phyloP scores from a whole-genome alignment of 2,888 invertebrate genomes.

The Drosophila niveifrons region DNA sequence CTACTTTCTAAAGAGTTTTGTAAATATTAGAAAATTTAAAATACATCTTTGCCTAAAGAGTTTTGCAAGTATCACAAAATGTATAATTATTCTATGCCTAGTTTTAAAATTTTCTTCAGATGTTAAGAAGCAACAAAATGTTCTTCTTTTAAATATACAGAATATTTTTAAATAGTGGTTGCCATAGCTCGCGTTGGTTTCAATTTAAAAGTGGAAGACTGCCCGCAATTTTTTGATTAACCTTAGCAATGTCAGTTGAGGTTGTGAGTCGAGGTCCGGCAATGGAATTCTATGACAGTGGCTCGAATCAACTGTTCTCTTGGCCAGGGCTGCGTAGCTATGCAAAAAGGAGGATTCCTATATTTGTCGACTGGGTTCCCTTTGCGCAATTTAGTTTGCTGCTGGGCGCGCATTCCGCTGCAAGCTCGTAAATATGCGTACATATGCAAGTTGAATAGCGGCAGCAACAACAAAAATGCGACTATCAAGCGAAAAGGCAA shows the following conservation, averaged over 20 bases:
- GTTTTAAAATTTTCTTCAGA: no score
- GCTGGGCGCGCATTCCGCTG: constrained; percentile 31
- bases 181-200: background rate
- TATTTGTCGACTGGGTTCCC: constrained; percentile 24
- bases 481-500: constrained; percentile 30
- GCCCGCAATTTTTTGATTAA: constrained; percentile 3
- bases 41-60: no score
- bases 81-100: no score
- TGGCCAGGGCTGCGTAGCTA: background rate
- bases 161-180: background rate
- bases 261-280: background rate
- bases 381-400: constrained; percentile 35
- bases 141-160: no score
- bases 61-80: no score
- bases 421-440: constrained; percentile 69
- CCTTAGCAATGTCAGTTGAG: background rate
- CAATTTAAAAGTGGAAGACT: background rate
- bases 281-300: constrained; percentile 27
- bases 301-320: constrained; percentile 23
- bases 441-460: constrained; percentile 64
- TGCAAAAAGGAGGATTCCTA: constrained; percentile 2
- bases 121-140: no score
- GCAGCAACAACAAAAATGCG: constrained; percentile 22
- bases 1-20: no score
- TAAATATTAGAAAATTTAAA: no score